Conservation (phyloP, 2,888 invertebrate genomes). For the Anagyrus pseudococci region DNA sequence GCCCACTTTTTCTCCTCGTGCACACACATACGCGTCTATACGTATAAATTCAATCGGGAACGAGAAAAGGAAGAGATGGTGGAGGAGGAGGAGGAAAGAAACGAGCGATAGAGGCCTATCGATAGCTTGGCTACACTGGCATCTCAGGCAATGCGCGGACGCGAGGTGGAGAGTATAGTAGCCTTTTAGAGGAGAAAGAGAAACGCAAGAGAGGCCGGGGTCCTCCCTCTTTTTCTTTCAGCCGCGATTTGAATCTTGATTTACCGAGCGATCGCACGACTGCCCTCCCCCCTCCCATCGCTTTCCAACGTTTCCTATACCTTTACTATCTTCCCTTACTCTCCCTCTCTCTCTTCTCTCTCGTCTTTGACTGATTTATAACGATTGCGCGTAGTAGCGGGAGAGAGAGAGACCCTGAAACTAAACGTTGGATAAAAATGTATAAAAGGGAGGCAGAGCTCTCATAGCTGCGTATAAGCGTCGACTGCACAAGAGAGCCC, state of each 20-base stretch:
- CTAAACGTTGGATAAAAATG: background rate
- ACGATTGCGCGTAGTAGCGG: conserved; percentile 13
- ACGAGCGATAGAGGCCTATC: background rate
- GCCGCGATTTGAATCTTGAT: conserved; percentile 37
- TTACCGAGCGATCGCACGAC: conserved; percentile 24
- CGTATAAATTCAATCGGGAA: no score
- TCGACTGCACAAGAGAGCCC: no score
- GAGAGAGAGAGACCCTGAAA: background rate
- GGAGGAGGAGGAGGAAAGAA: background rate
- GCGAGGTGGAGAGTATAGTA: conserved; percentile 7
- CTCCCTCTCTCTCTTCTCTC: no score
- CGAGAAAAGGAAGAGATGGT: background rate
- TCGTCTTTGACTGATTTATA: conserved; percentile 37
- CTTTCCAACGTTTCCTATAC: no score
- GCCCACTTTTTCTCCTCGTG: background rate
- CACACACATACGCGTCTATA: no score
- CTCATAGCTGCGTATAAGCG: no score
- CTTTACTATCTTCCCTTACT: no score
- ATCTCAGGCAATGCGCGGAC: background rate
- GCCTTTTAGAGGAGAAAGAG: conserved; percentile 12
- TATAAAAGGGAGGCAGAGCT: background rate
- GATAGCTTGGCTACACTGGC: no score
- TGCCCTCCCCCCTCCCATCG: background rate
- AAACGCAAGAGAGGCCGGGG: no score
- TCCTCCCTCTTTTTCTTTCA: background rate